A percentile compares a stretch with the other conserved stretches of the same genome.
Evolutionary conservation across 2,113 vertebrate species (phyloP).

Genomic region (Notarius quadriscutis): DNA sequence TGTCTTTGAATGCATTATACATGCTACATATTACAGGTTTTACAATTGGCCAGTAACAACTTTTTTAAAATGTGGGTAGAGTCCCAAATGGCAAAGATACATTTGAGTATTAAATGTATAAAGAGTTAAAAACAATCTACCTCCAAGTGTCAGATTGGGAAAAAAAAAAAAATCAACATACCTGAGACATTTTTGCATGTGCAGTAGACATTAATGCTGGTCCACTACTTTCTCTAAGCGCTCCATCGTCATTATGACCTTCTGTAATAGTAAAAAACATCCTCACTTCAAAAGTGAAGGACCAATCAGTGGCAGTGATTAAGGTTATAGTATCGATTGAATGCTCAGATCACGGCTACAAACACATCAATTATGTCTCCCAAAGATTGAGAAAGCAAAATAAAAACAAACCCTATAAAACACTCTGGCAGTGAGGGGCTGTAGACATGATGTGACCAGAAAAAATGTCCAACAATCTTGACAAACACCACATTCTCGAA

Average conservation of each 20-base stretch:
- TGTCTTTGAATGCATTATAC: neutral
- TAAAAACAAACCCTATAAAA: conserved; percentile 24
- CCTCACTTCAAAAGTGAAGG: conserved; percentile 14
- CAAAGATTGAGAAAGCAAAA: conserved; percentile 2
- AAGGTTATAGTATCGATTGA: conserved; percentile 14
- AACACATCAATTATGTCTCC: conserved; percentile 30
- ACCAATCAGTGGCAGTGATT: conserved; percentile 43
- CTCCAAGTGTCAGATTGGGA: neutral
- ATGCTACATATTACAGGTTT: neutral
- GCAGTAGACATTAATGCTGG: conserved; percentile 35
- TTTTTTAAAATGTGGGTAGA: conserved; percentile 10
- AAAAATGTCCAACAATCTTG: neutral
- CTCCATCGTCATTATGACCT: conserved; percentile 35
- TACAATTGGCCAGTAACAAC: conserved; percentile 1
- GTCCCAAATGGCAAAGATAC: conserved; percentile 21
- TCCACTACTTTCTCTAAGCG: neutral
- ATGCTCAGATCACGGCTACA: conserved; percentile 24
- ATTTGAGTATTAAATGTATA: conserved; percentile 31
- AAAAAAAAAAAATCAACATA: neutral
- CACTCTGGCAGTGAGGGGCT: conserved; percentile 35
- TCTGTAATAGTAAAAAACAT: conserved; percentile 31
- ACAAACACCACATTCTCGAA: neutral
- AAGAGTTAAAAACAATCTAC: conserved; percentile 30
- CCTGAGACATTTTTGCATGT: conserved; percentile 36
- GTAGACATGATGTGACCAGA: conserved; percentile 4